Evolutionary conservation across 2,797 vertebrate species (phyloP), one percentile per base, ranked within the genome.

Genomic region (Enteromius viviparus): DNA sequence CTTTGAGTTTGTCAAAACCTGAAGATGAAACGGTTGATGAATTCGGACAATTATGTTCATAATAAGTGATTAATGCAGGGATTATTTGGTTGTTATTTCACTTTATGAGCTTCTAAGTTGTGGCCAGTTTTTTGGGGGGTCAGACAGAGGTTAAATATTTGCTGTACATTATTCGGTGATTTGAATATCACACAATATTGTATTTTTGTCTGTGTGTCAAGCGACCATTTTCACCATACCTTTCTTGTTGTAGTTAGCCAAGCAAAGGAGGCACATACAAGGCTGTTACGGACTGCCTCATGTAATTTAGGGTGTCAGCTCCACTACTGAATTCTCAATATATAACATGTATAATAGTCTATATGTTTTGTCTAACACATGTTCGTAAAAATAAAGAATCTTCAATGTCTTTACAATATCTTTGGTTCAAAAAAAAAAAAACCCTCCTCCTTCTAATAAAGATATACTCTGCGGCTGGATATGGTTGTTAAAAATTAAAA

Each of bases 61-160:
- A 64, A 51, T 51, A 32, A 58, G 34, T 45, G 17, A 58, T 82
- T 68, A 82, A 76, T 76, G 6, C 60, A 26, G 19, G 15, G 23
- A 58, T 76, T 12, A 76, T 76, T 65, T 23, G 10, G 49, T 23
- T 65, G 34, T 32, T 40, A 26, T 79, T 26, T 76, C 23, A 51
- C 6, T 29, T 68, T 3, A 66, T 75, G 60, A 82, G 11, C 26
- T 75, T 2, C 17, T 15, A 55, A n/a, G 14, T 66, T 64, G 26
- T 80, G 53, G 19, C 37, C 7, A 37, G 62, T 47, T 42, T 62
- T 34, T 40, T 26, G 45, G 80, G 80, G 62, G 55, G 72, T 82
- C 72, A 76, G 81, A 68, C 62, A 26, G 51, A 82, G 72, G 49
- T 76, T 68, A 76, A 76, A 68, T 81, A 66, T 82, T 76, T 76